Base-by-base conservation (phyloP, 1,140 invertebrate genomes). In the Lethrus apterus region DNA sequence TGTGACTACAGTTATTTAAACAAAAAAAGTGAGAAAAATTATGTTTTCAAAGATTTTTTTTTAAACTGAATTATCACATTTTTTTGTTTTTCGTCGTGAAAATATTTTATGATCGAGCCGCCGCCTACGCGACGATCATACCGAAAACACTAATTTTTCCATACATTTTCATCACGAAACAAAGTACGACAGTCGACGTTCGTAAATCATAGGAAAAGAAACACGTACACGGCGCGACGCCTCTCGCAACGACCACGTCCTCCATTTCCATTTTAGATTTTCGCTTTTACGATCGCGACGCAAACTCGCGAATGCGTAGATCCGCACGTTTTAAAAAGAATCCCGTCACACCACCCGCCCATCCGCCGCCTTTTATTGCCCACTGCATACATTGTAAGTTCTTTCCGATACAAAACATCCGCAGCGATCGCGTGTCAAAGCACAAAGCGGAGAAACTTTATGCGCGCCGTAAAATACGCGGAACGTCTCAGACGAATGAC, bases 331-430 rank as follows among this genome's bases (percentile, higher is more conserved):
- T 9, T 10, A 17, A 2, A 14, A 29, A 29, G 9, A 29, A 29
- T n/a, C 10, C 26, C 26, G 13, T 9, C 4, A 29, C 13, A 29
- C 10, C 10, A 31, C n/a, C 29, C 14, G 2, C 19, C 32, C n/a
- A 34, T 34, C 13, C 32, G 14, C 2, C 2, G 32, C 14, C 19
- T 34, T 34, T 34, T 34, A 34, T 31, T 34, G 17, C 14, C 14
- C 32, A 14, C 32, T 14, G 14, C n/a, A 34, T 34, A 34, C 17
- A 34, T 18, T 34, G 19, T 34, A 34, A 34, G 15, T 18, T 34
- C 32, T 34, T 34, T 34, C 32, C 19, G 32, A 34, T 34, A 34
- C 32, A 34, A 34, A 34, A 34, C 19, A 34, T 34, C 32, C 32
- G 19, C n/a, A 34, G 32, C 19, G 19, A 34, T 34, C 32, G 19